Evolutionary conservation across 2,797 vertebrate species (phyloP).

Genomic region (Clarias pachynema): DNA sequence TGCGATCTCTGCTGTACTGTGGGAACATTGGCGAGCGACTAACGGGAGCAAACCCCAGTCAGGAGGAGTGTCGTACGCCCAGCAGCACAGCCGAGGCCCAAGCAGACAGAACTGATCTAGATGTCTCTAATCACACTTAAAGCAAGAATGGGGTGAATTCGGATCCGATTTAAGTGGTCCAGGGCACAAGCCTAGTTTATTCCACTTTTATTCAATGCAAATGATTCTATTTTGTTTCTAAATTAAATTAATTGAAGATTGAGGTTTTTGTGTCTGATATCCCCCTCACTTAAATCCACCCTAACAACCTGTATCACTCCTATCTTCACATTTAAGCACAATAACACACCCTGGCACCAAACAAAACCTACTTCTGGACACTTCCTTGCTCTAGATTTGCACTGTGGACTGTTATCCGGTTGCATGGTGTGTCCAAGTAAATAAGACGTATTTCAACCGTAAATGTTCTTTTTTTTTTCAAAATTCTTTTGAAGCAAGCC

Average conservation of each 20-base stretch:
- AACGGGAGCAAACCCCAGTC: constrained; percentile 63
- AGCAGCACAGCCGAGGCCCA: constrained; percentile 46
- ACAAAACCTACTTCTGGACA: background rate
- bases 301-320: background rate
- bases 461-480: background rate
- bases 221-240: background rate
- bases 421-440: constrained; percentile 13
- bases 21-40: constrained; percentile 73
- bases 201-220: background rate
- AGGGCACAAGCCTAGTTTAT: background rate
- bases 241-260: background rate
- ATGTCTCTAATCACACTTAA: background rate
- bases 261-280: background rate
- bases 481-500: constrained; percentile 33
- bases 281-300: background rate
- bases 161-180: background rate
- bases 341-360: background rate
- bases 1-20: constrained; percentile 84
- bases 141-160: background rate
- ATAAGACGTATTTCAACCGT: background rate
- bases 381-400: background rate
- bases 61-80: constrained; percentile 53
- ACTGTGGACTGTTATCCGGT: background rate
- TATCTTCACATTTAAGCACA: background rate
- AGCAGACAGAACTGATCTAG: constrained; percentile 56